Percentiles rank a stretch among this genome's conserved stretches.
Conservation (phyloP, 2,113 vertebrate species). For the Brachyhypopomus gauderio region DNA sequence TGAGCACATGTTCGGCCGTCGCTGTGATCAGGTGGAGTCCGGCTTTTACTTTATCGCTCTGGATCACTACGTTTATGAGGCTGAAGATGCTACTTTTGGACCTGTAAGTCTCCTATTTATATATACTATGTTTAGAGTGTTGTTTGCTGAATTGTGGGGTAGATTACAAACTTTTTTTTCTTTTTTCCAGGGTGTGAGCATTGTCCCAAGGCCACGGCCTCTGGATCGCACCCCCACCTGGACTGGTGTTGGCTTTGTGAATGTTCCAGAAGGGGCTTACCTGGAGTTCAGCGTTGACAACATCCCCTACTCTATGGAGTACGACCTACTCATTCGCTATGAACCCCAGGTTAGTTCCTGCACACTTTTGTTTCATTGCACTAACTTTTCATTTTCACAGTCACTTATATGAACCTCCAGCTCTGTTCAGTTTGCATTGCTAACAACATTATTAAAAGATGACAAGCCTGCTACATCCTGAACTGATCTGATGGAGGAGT, state of each 20-base stretch:
- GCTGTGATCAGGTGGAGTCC: slow-evolving; percentile 90
- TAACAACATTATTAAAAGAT: neutral
- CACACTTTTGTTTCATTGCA: neutral
- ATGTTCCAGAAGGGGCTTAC: slow-evolving; percentile 88
- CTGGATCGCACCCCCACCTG: slow-evolving; percentile 88
- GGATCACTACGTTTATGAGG: slow-evolving; percentile 96
- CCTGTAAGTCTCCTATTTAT: slow-evolving; percentile 72
- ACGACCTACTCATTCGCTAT: slow-evolving; percentile 90
- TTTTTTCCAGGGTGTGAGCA: slow-evolving; percentile 77
- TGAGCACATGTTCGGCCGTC: slow-evolving; percentile 89
- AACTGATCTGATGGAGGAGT: neutral
- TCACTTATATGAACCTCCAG: neutral
- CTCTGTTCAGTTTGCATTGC: neutral
- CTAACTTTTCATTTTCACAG: neutral
- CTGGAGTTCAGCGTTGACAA: slow-evolving; percentile 91
- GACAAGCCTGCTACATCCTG: neutral
- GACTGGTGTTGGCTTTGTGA: slow-evolving; percentile 92
- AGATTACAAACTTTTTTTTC: neutral
- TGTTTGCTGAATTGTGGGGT: neutral
- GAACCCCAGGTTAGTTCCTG: slow-evolving; percentile 87
- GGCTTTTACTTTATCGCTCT: slow-evolving; percentile 93
- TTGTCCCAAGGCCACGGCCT: slow-evolving; percentile 82
- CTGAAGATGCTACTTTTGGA: slow-evolving; percentile 86
- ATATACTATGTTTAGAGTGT: neutral
- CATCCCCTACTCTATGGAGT: slow-evolving; percentile 95